phyloP scores from a whole-genome alignment of 2,797 vertebrate genomes.

The Scolopax bukidnonensis region DNA sequence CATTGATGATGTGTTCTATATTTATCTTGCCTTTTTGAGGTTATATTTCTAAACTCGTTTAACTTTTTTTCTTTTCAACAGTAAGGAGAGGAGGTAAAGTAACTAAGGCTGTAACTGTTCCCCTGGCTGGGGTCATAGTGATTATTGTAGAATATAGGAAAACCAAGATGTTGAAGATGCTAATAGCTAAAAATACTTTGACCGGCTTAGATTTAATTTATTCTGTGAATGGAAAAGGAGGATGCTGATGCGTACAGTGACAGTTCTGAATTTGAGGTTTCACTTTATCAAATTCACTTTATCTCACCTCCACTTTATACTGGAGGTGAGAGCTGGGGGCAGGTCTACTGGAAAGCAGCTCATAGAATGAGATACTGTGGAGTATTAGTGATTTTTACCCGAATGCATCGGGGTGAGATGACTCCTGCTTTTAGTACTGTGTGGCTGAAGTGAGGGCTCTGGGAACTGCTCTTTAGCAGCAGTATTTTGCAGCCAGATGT shows the following conservation, averaged over 20 bases:
- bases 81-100: neutral
- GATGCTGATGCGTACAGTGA: neutral
- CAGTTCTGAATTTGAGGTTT: neutral
- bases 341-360: neutral
- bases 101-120: neutral
- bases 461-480: neutral
- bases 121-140: neutral
- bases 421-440: neutral
- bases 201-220: conserved; percentile 3
- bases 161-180: neutral
- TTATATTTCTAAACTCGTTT: neutral
- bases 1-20: neutral
- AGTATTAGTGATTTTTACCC: neutral
- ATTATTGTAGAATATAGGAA: neutral
- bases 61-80: neutral
- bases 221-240: neutral
- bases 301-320: neutral
- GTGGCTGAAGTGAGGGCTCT: neutral
- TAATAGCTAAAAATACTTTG: neutral
- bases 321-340: neutral
- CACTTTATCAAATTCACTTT: neutral
- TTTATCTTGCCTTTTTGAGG: neutral
- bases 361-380: neutral
- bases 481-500: neutral
- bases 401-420: accelerated